Conservation (phyloP, 2,113 vertebrate genomes). For the Tautogolabrus adspersus region DNA sequence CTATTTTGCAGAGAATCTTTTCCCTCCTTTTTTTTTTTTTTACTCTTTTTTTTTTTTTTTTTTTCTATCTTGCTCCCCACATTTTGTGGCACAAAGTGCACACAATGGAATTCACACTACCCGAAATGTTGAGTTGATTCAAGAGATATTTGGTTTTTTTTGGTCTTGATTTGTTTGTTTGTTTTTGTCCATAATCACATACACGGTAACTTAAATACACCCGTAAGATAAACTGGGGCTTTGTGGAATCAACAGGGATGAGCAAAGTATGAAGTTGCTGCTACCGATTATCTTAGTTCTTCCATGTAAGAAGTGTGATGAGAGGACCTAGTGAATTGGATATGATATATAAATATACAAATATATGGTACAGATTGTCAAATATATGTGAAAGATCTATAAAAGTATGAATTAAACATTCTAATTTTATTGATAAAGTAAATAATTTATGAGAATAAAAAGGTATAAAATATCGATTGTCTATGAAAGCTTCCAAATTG, state of each 20-base stretch:
- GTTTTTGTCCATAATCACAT: conserved; percentile 76
- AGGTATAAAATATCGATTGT: conserved; percentile 65
- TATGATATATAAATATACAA: conserved; percentile 51
- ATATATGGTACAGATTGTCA: conserved; percentile 60
- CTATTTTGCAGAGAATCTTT: conserved; percentile 87
- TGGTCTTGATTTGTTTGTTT: conserved; percentile 55
- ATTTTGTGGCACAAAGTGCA: conserved; percentile 85
- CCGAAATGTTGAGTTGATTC: conserved; percentile 80
- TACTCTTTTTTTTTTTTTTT: conserved; percentile 51
- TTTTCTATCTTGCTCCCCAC: not conserved
- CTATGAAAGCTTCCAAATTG: conserved; percentile 74
- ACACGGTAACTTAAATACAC: conserved; percentile 82
- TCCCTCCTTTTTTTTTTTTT: conserved; percentile 50
- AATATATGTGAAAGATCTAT: conserved; percentile 67
- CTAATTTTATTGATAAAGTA: conserved; percentile 67
- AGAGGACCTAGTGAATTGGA: conserved; percentile 68
- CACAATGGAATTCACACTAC: conserved; percentile 84
- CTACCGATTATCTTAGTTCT: conserved; percentile 91
- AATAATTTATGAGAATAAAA: conserved; percentile 66
- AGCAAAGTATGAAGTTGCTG: conserved; percentile 99
- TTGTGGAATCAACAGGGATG: conserved; percentile 99
- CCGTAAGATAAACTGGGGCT: conserved; percentile 85
- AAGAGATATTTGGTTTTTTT: conserved; percentile 44
- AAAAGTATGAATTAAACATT: conserved; percentile 65
- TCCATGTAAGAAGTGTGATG: conserved; percentile 84